phyloP scores from a whole-genome alignment of 2,888 invertebrate genomes.

The Ligdia adustata region DNA sequence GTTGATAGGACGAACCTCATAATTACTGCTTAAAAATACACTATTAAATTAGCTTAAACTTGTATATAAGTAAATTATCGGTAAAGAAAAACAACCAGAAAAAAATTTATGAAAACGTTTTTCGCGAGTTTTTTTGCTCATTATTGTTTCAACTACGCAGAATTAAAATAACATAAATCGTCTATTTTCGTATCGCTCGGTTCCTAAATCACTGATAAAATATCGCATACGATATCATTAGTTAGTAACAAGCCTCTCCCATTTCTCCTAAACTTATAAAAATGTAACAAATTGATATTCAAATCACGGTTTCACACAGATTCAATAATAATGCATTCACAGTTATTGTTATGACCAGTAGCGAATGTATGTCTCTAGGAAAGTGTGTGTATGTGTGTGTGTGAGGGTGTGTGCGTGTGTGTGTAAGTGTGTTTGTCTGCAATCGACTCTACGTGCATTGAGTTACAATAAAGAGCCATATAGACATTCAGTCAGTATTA shows the following conservation, averaged over 20 bases:
- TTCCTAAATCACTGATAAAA: too few relatives aligned
- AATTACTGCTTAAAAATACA: too few relatives aligned
- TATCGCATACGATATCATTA: neutral
- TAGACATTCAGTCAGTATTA: constrained; percentile 1
- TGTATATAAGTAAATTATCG: too few relatives aligned
- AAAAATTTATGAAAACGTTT: too few relatives aligned
- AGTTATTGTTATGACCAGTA: constrained; percentile 39
- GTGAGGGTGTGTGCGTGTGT: too few relatives aligned
- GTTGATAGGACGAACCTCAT: too few relatives aligned
- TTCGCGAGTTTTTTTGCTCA: too few relatives aligned
- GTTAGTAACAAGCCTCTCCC: neutral
- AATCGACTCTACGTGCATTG: constrained; percentile 75
- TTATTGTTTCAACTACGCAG: too few relatives aligned
- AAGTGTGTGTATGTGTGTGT: constrained; percentile 48
- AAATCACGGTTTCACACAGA: constrained; percentile 27
- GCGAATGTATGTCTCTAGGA: constrained; percentile 56
- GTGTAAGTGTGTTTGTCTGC: constrained; percentile 61
- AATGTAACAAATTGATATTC: constrained; percentile 11
- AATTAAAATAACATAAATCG: too few relatives aligned
- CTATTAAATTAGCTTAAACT: too few relatives aligned
- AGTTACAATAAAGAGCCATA: constrained; percentile 53
- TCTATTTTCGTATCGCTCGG: too few relatives aligned
- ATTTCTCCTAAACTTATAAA: constrained; percentile 4
- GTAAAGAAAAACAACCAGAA: too few relatives aligned
- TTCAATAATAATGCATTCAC: constrained; percentile 34